Base-by-base conservation (phyloP, 2,113 vertebrate genomes). In the Pampusana beccarii region DNA sequence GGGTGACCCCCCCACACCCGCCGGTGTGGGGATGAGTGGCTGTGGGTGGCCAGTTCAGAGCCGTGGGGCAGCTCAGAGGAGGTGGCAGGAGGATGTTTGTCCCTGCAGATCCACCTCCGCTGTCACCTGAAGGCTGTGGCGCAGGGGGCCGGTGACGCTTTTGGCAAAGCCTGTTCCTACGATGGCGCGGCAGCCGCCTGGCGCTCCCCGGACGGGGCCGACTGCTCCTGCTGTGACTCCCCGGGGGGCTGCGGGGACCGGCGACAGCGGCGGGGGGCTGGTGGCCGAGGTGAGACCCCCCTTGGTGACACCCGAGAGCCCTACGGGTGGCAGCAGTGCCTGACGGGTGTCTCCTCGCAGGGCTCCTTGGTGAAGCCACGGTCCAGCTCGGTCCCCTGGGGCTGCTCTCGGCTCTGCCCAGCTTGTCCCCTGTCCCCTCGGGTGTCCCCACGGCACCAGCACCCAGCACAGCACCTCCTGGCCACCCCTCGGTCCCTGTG, bases 251-350 rank as follows among this genome's bases (percentile, higher is more conserved):
- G 95, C 4, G 7, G 74, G 13, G 36, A 23, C 61, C 79, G 21
- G 19, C 61, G 11, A 31, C 26, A 7, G 20, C 78, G 58, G 3
- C 12, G 21, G 51, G 10, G 33, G 60, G 16, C 16, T 1, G 1
- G 16, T 2, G 3, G 11, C 1, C 0, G 8, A 74, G 69, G 62
- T 93, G 17, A 19, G 29, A 23, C 17, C 10, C 26, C 2, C 8
- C 8, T n/a, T 1, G 7, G 23, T 70, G 56, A 40, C 8, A 28
- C 15, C n/a, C 7, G 1, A 2, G 24, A 25, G 5, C 16, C 46
- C 7, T 26, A 3, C 0, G 1, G n/a, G 42, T 23, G 7, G 4
- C 9, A 10, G 51, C 2, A 1, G 13, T 25, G 16, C 23, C 40
- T 51, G 29, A 66, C 1, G 4, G 42, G 5, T 34, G 16, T 53